Conservation (phyloP, 1,140 invertebrate genomes). For the Ceratosolen solmsi region DNA sequence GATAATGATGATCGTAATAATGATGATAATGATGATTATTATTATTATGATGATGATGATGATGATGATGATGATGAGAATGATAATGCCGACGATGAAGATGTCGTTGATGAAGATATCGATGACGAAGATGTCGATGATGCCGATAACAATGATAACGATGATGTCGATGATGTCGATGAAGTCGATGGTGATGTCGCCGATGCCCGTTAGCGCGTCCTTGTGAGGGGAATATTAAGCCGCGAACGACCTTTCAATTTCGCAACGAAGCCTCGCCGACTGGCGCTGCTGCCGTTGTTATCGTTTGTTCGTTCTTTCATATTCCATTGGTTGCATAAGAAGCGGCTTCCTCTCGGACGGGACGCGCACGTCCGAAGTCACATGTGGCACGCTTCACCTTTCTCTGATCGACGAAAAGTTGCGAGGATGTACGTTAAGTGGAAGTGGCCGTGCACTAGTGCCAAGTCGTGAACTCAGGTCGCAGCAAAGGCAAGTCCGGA, state of each 20-base stretch:
- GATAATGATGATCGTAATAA: neutral
- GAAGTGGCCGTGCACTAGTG: slow-evolving; percentile 3
- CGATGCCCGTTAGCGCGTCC: neutral
- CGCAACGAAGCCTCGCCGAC: neutral
- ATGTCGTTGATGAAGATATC: no score
- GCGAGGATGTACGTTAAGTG: slow-evolving; percentile 42
- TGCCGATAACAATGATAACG: neutral
- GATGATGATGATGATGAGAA: no score
- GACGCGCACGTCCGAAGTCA: neutral
- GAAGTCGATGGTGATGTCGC: no score
- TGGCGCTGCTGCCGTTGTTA: neutral
- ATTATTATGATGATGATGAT: no score
- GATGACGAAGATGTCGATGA: no score
- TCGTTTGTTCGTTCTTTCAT: neutral
- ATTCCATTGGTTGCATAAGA: neutral
- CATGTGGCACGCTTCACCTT: slow-evolving; percentile 17
- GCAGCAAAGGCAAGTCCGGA: neutral
- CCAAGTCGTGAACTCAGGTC: slow-evolving; percentile 35
- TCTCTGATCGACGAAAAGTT: neutral
- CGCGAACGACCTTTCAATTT: neutral
- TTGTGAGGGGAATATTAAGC: neutral
- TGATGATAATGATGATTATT: no score
- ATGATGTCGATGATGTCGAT: neutral
- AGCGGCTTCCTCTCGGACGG: neutral
- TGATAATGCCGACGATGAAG: neutral